Evolutionary conservation across 2,888 invertebrate genomes (phyloP).

Genomic region (Lepidocyrtinus sp.): DNA sequence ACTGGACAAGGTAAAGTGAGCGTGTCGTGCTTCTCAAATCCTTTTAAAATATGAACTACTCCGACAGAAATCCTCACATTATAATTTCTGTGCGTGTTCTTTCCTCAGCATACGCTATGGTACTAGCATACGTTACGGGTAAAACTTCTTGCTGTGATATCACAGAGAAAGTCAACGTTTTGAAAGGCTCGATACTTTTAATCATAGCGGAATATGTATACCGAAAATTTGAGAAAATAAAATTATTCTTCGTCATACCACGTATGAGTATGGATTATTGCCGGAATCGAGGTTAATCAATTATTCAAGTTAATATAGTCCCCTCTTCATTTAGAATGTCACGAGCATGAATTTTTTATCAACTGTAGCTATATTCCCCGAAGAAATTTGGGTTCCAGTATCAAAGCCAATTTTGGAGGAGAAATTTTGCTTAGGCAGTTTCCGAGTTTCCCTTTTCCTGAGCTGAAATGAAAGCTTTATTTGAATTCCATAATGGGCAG

Average conservation of each 20-base stretch:
- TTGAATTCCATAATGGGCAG: no score
- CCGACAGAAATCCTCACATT: background rate
- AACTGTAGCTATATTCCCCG: no score
- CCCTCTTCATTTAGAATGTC: constrained; percentile 35
- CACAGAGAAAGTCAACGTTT: background rate
- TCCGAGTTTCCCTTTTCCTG: no score
- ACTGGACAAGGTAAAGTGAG: background rate
- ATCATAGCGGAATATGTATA: background rate
- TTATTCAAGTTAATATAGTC: constrained; percentile 39
- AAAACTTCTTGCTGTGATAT: background rate
- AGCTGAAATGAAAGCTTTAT: no score
- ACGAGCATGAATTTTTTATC: constrained; percentile 41
- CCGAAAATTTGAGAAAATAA: background rate
- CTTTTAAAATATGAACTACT: constrained; percentile 24
- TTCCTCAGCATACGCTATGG: background rate
- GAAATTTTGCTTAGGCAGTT: no score
- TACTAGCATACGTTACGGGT: background rate
- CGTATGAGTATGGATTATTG: background rate
- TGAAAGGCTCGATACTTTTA: background rate
- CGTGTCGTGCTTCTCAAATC: background rate
- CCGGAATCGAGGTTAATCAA: constrained; percentile 25
- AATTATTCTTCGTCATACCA: background rate
- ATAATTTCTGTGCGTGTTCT: background rate
- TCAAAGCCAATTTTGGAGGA: no score
- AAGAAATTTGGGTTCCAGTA: no score